Conservation (phyloP, 92 coral and sea anemone species). For the Parazoanthus swiftii region DNA sequence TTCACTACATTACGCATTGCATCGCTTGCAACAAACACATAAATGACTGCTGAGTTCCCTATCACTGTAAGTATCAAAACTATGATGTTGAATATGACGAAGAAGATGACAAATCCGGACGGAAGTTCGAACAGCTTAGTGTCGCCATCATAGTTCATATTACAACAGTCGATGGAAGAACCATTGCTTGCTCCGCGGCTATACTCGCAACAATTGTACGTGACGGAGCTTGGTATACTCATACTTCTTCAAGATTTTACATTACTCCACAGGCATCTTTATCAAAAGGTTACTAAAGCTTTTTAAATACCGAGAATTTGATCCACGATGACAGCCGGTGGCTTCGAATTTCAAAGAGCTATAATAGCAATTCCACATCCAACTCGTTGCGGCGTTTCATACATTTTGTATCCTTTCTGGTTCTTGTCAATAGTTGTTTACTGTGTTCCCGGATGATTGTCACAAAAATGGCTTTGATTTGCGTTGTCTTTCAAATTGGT, state of each 20-base stretch:
- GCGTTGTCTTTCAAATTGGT: background rate
- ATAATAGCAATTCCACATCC: no score
- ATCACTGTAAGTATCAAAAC: conserved; percentile 50
- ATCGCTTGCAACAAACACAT: conserved; percentile 53
- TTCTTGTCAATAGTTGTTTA: no score
- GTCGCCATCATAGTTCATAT: background rate
- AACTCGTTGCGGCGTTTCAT: no score
- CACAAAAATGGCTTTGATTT: no score
- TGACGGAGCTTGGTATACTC: background rate
- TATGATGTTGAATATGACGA: conserved; percentile 44
- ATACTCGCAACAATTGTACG: conserved; percentile 9
- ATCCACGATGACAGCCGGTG: background rate
- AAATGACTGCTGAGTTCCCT: conserved; percentile 65
- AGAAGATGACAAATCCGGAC: conserved; percentile 49
- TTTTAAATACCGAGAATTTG: background rate
- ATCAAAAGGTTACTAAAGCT: background rate
- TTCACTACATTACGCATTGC: conserved; percentile 50
- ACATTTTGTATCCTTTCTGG: no score
- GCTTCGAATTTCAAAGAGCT: no score
- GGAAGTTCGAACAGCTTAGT: conserved; percentile 59
- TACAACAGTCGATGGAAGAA: background rate
- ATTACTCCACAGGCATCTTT: background rate
- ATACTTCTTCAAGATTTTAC: background rate
- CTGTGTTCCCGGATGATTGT: no score
- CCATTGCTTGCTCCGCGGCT: background rate